Percentiles rank a stretch among this genome's conserved stretches.
phyloP scores from a whole-genome alignment of 2,797 vertebrate genomes.

The Sebastes flavidus region DNA sequence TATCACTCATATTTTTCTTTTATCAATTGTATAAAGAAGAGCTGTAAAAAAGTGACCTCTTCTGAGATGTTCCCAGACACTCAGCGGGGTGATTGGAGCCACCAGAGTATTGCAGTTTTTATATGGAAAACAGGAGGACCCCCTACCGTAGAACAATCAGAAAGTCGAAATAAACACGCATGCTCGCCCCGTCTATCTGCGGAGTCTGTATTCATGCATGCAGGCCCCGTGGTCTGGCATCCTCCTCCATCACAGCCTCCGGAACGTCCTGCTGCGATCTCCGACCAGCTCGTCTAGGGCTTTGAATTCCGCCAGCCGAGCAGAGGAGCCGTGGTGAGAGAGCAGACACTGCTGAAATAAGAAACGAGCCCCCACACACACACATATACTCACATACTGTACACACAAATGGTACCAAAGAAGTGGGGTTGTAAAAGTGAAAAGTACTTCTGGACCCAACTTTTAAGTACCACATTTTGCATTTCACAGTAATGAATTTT shows the following conservation, averaged over 20 bases:
- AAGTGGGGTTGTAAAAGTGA: not conserved
- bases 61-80: conserved; percentile 2
- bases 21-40: not conserved
- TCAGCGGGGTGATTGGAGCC: conserved; percentile 21
- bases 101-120: conserved; percentile 29
- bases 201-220: conserved; percentile 26
- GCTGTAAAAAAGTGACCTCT: conserved; percentile 12
- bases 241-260: conserved; percentile 35
- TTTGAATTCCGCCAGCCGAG: conserved; percentile 17
- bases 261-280: conserved; percentile 32
- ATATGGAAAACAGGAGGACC: conserved; percentile 47
- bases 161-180: conserved; percentile 31
- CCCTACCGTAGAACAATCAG: conserved; percentile 30
- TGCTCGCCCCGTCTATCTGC: not conserved
- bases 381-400: not conserved
- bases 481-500: not conserved
- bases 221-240: conserved; percentile 3
- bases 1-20: not conserved
- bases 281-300: not conserved
- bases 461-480: not conserved
- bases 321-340: conserved; percentile 3
- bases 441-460: not conserved
- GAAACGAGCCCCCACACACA: not conserved
- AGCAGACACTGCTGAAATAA: conserved; percentile 29
- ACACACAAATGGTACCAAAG: not conserved